phyloP scores from a whole-genome alignment of 2,113 vertebrate genomes.

The Hylia prasina region DNA sequence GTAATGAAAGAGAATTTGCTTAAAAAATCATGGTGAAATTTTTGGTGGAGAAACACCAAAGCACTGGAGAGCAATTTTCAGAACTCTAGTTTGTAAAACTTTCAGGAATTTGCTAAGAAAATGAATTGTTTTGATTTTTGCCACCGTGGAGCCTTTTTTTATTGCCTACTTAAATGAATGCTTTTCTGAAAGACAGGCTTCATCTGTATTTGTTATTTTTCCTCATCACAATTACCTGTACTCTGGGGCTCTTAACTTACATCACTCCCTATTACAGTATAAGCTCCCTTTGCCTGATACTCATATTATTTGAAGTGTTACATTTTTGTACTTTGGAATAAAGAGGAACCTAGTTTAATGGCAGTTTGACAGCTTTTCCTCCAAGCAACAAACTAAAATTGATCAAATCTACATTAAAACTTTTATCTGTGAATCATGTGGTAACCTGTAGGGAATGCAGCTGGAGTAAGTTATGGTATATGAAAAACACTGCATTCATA shows the following conservation, averaged over 20 bases:
- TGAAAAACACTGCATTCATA: conserved; percentile 7
- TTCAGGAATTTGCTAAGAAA: not conserved
- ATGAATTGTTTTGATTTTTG: not conserved
- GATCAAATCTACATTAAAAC: conserved; percentile 58
- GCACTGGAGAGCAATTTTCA: not conserved
- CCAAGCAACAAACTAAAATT: conserved; percentile 59
- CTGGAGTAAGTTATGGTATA: conserved; percentile 17
- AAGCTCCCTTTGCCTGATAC: conserved; percentile 8
- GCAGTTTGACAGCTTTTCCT: conserved; percentile 57
- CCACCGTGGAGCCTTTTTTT: not conserved
- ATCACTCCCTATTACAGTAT: not conserved
- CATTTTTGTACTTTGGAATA: conserved; percentile 34
- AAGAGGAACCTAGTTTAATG: conserved; percentile 43
- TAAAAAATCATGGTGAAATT: not conserved
- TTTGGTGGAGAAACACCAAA: not conserved
- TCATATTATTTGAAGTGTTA: not conserved
- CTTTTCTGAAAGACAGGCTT: not conserved
- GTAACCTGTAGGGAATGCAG: conserved; percentile 32
- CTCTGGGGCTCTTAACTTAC: not conserved
- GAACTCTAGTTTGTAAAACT: not conserved
- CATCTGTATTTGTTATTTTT: not conserved
- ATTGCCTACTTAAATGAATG: not conserved
- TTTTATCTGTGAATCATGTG: conserved; percentile 50
- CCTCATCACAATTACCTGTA: not conserved
- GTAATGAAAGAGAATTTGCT: not conserved